Percentiles rank a stretch among this genome's conserved stretches.
phyloP scores from a whole-genome alignment of 1,140 invertebrate genomes.

The Cyclargus thomasi region DNA sequence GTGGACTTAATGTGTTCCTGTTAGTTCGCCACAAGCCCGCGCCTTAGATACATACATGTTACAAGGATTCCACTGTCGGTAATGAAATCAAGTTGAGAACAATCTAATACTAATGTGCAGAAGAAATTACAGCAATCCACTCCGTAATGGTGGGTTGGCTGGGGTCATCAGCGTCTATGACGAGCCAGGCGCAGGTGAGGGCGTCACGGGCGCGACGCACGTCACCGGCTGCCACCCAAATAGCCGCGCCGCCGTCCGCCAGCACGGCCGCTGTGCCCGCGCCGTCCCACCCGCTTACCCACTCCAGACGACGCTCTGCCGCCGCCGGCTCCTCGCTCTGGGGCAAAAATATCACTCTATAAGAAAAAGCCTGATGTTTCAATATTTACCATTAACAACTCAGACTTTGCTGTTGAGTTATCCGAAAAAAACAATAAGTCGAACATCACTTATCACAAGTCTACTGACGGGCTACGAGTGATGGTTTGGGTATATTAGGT shows the following conservation, averaged over 20 bases:
- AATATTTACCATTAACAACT: too few relatives aligned
- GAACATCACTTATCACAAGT: too few relatives aligned
- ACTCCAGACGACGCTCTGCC: conserved; percentile 86
- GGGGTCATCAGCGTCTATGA: conserved; percentile 82
- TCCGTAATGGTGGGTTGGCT: conserved; percentile 77
- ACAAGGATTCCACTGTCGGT: conserved; percentile 27
- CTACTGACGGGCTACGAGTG: too few relatives aligned
- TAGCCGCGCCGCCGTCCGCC: conserved; percentile 82
- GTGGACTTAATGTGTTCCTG: too few relatives aligned
- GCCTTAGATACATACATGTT: too few relatives aligned
- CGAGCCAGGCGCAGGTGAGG: conserved; percentile 86
- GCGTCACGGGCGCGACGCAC: conserved; percentile 84
- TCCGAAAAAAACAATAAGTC: too few relatives aligned
- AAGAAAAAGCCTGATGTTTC: not conserved
- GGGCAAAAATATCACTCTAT: not conserved
- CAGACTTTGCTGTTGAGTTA: too few relatives aligned
- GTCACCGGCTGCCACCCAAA: conserved; percentile 95
- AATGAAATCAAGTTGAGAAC: not conserved
- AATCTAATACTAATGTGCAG: not conserved
- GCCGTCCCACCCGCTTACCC: conserved; percentile 92
- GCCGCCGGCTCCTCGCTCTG: conserved; percentile 81
- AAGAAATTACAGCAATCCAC: conserved; percentile 73
- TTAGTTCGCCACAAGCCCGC: too few relatives aligned
- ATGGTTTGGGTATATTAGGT: too few relatives aligned
- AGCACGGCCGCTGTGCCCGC: conserved; percentile 87